Conservation (phyloP, 2,113 vertebrate genomes). For the Campylorhamphus procurvoides region DNA sequence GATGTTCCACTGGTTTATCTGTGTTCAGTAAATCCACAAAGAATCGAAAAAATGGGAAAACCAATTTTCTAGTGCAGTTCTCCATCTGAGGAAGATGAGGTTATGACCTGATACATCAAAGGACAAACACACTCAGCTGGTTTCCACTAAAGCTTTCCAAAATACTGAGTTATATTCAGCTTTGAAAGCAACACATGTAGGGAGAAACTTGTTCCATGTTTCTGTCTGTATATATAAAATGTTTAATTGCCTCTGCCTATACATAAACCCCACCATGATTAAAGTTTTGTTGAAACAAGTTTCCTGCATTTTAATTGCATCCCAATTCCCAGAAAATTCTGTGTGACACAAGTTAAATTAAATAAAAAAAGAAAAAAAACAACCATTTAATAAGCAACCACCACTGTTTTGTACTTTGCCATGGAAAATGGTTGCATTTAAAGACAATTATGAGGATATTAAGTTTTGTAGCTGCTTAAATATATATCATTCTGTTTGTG, state of each 20-base stretch:
- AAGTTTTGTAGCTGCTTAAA: neutral
- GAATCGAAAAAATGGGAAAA: neutral
- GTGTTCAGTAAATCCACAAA: neutral
- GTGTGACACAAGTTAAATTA: neutral
- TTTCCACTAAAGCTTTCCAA: rapidly evolving
- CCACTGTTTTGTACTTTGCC: neutral
- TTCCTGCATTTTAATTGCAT: neutral
- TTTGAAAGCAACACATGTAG: neutral
- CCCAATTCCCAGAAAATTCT: neutral
- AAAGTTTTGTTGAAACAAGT: neutral
- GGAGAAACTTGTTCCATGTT: neutral
- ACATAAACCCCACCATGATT: neutral
- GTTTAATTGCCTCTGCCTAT: neutral
- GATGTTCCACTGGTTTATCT: neutral
- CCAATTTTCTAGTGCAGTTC: neutral
- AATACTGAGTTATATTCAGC: neutral
- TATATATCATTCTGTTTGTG: neutral
- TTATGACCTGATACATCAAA: rapidly evolving
- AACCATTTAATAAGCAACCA: neutral
- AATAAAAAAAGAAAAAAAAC: neutral
- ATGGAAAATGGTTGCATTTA: neutral
- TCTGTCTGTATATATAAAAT: neutral
- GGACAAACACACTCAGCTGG: neutral
- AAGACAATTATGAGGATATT: neutral
- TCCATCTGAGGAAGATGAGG: neutral